These are phyloP conservation scores for Peromyscus attwateri DNA, from an alignment of 2,797 vertebrate genomes.

Conservation along the genomic window DNA sequence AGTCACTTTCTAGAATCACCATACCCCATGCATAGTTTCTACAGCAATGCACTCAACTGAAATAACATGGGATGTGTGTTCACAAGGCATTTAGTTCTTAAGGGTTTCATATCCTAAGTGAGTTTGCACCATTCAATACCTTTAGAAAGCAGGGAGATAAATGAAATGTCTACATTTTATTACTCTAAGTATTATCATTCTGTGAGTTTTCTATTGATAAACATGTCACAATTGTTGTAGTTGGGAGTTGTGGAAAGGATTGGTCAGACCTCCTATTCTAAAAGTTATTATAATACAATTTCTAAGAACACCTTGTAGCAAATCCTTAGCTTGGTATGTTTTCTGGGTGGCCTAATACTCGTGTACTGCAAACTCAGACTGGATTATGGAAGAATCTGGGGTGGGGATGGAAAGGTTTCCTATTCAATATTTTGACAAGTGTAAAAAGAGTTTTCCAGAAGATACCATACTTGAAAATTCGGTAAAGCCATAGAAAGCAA, in stretches of 20 bases:
- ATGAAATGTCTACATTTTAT: slow-evolving; percentile 51
- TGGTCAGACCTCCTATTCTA: background rate
- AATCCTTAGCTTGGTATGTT: background rate
- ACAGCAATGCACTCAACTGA: background rate
- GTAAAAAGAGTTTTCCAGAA: background rate
- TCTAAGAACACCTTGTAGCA: background rate
- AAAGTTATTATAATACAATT: slow-evolving; percentile 32
- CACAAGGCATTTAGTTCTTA: background rate
- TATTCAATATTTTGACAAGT: background rate
- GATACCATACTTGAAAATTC: background rate
- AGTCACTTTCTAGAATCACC: background rate
- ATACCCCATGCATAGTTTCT: background rate
- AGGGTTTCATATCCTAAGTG: background rate
- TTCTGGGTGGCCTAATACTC: background rate
- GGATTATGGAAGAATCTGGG: background rate
- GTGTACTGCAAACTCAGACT: background rate
- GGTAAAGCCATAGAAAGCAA: background rate
- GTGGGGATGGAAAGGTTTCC: background rate
- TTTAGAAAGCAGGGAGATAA: background rate
- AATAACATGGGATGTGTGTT: background rate
- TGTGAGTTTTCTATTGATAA: slow-evolving; percentile 11
- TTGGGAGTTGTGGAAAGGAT: background rate
- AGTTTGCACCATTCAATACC: background rate
- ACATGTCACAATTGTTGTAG: background rate
- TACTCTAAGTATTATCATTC: slow-evolving; percentile 26